Conservation (phyloP, 2,113 vertebrate genomes). For the Poecile atricapillus region DNA sequence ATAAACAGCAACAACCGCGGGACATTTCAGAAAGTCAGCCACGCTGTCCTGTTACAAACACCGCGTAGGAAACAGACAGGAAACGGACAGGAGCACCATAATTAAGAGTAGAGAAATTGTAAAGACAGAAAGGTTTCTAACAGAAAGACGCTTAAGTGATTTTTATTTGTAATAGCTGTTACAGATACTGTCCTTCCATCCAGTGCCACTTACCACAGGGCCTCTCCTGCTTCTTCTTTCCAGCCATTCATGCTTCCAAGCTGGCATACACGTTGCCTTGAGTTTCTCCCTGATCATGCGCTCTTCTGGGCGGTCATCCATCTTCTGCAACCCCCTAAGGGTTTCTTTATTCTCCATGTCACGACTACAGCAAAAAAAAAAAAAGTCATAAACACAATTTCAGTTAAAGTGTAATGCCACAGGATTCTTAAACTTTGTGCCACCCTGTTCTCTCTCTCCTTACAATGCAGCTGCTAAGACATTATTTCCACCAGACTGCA, state of each 20-base stretch:
- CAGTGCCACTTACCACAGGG: slow-evolving; percentile 79
- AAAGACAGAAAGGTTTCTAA: background rate
- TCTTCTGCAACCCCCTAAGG: slow-evolving; percentile 86
- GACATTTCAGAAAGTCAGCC: background rate
- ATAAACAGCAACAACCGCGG: accelerated
- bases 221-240: slow-evolving; percentile 84
- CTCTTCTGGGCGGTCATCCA: slow-evolving; percentile 91
- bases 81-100: background rate
- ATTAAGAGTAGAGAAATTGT: accelerated
- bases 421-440: background rate
- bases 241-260: slow-evolving; percentile 91
- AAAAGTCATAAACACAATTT: background rate
- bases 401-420: background rate
- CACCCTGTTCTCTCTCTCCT: background rate
- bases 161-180: background rate
- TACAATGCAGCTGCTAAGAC: background rate
- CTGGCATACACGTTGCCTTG: slow-evolving; percentile 90
- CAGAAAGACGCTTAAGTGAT: background rate
- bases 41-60: background rate
- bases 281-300: slow-evolving; percentile 90
- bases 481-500: background rate
- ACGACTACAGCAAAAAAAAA: slow-evolving; percentile 68
- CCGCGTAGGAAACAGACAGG: background rate
- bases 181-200: background rate
- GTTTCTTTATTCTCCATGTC: slow-evolving; percentile 90